Conservation (phyloP, 1,140 invertebrate genomes). For the Lepidostoma basale region DNA sequence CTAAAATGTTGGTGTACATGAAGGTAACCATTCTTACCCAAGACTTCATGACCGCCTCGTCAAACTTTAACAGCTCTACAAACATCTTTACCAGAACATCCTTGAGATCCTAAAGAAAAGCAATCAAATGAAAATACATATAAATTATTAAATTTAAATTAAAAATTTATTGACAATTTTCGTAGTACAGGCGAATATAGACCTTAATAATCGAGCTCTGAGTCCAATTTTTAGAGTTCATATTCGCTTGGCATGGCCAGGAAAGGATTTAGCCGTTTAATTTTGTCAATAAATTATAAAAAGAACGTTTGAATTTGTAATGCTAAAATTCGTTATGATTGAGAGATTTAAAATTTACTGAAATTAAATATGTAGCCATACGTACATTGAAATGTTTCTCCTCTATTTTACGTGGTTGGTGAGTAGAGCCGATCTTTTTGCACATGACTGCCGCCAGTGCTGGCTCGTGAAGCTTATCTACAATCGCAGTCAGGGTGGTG, state of each 20-base stretch:
- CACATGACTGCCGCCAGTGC: conserved; percentile 67
- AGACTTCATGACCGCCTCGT: conserved; percentile 49
- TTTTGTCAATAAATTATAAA: no score
- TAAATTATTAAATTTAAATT: no score
- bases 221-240: no score
- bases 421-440: conserved; percentile 66
- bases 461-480: conserved; percentile 69
- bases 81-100: conserved; percentile 55
- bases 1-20: conserved; percentile 54
- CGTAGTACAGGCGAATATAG: no score
- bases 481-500: conserved; percentile 65
- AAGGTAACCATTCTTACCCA: conserved; percentile 54
- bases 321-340: no score
- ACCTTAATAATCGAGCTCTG: no score
- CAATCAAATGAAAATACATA: conserved; percentile 31
- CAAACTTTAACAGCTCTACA: conserved; percentile 52
- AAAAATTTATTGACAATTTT: no score
- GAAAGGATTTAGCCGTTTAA: no score
- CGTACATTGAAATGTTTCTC: conserved; percentile 62
- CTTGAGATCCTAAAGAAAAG: conserved; percentile 55
- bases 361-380: no score
- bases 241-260: no score
- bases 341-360: no score
- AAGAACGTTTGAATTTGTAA: no score
- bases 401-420: conserved; percentile 61